phyloP scores from a whole-genome alignment of 2,888 invertebrate species.

The Hyalella azteca region DNA sequence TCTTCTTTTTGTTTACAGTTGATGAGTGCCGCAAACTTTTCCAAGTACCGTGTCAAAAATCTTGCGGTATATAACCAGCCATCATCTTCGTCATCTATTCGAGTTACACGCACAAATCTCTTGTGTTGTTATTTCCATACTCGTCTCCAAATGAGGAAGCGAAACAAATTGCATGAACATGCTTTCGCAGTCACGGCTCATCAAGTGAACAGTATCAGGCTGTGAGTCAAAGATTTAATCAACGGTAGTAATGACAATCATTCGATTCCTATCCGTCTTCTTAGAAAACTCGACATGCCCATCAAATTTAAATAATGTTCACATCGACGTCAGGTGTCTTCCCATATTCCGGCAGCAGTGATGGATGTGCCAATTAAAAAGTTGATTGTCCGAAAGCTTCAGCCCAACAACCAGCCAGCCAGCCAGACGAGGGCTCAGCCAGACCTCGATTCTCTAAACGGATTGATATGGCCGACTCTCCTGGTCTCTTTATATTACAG shows the following conservation, averaged over 20 bases:
- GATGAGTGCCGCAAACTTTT: no score
- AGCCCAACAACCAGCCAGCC: not conserved
- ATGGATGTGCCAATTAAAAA: conserved; percentile 31
- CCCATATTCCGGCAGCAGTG: conserved; percentile 28
- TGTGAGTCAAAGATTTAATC: conserved; percentile 19
- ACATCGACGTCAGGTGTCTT: conserved; percentile 36
- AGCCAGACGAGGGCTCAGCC: not conserved
- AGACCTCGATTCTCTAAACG: not conserved
- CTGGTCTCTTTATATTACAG: no score
- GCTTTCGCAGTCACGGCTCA: not conserved
- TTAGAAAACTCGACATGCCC: conserved; percentile 20
- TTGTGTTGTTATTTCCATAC: no score
- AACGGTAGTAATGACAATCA: conserved; percentile 36
- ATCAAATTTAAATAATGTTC: conserved; percentile 35
- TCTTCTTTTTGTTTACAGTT: no score
- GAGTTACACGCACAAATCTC: no score
- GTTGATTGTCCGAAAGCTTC: conserved; percentile 9
- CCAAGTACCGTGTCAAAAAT: no score
- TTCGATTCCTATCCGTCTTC: conserved; percentile 36
- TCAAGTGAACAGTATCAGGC: not conserved
- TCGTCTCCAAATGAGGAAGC: not conserved
- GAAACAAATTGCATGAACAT: not conserved
- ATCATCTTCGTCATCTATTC: no score
- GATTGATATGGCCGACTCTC: no score
- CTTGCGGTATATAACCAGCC: no score